These are phyloP conservation scores for Nycticorax nycticorax DNA, from an alignment of 2,113 vertebrate genomes.

Conservation along the genomic window DNA sequence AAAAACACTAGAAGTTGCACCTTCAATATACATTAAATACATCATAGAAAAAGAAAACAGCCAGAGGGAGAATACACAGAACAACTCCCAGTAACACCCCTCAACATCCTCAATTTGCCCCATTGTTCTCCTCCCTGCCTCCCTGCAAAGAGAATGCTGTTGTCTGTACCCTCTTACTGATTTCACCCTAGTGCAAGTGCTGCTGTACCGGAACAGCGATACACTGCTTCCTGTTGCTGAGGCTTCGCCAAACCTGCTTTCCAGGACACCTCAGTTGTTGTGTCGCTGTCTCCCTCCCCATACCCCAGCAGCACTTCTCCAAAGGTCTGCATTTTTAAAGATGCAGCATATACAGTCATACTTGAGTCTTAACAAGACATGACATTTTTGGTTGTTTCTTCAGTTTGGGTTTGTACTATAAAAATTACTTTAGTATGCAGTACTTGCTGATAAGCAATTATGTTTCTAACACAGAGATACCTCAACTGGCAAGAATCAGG, in stretches of 20 bases:
- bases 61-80: background rate
- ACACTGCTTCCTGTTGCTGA: background rate
- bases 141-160: background rate
- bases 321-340: background rate
- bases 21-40: background rate
- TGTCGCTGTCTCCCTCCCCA: too few relatives aligned
- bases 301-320: background rate
- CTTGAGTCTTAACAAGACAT: background rate
- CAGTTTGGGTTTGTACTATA: background rate
- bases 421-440: background rate
- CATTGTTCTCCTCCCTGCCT: background rate
- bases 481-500: rapidly evolving
- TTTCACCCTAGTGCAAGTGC: background rate
- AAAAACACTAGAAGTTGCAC: background rate
- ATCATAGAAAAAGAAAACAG: background rate
- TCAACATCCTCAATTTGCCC: background rate
- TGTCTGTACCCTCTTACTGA: background rate
- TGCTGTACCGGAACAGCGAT: background rate
- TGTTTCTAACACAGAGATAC: background rate
- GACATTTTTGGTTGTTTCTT: background rate
- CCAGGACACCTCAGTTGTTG: background rate
- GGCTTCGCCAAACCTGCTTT: background rate
- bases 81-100: background rate
- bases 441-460: background rate
- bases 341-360: background rate